A percentile compares a stretch with the other conserved stretches of the same genome.
Evolutionary conservation across 2,797 vertebrate species (phyloP).

Genomic region (Cyprinodon diabolis): DNA sequence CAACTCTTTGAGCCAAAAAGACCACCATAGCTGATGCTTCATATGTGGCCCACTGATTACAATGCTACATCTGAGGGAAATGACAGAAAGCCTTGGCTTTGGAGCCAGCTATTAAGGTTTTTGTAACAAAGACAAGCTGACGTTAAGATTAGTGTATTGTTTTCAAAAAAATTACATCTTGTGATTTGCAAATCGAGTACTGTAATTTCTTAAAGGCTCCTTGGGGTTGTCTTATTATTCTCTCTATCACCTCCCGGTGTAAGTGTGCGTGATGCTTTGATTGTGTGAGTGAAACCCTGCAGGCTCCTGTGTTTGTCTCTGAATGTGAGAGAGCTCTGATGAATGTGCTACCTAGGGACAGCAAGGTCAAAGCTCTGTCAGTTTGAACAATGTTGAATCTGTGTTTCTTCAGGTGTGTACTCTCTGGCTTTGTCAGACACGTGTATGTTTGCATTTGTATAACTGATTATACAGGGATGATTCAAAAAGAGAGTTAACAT

Average conservation of each 20-base stretch:
- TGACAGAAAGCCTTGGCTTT: background rate
- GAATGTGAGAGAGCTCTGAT: conserved; percentile 44
- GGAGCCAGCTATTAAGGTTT: background rate
- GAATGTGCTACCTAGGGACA: conserved; percentile 50
- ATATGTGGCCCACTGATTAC: conserved; percentile 5
- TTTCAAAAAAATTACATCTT: conserved; percentile 5
- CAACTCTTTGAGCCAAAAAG: background rate
- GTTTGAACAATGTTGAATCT: conserved; percentile 70
- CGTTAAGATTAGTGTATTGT: background rate
- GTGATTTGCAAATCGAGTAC: background rate
- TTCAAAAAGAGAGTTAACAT: conserved; percentile 55
- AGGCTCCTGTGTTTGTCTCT: conserved; percentile 43
- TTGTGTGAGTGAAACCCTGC: conserved; percentile 27
- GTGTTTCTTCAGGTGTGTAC: conserved; percentile 30
- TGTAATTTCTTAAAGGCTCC: conserved; percentile 3
- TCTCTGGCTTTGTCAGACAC: conserved; percentile 10
- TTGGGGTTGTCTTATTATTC: conserved; percentile 1
- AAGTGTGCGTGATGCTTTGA: background rate
- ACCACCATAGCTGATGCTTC: background rate
- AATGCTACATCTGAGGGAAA: background rate
- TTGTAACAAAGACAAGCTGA: background rate
- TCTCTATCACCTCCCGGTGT: background rate
- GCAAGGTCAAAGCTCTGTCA: conserved; percentile 66
- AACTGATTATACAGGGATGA: conserved; percentile 56
- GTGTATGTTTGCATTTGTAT: conserved; percentile 51